Evolutionary conservation across 2,797 vertebrate genomes (phyloP).

Genomic region (Notamacropus eugenii): DNA sequence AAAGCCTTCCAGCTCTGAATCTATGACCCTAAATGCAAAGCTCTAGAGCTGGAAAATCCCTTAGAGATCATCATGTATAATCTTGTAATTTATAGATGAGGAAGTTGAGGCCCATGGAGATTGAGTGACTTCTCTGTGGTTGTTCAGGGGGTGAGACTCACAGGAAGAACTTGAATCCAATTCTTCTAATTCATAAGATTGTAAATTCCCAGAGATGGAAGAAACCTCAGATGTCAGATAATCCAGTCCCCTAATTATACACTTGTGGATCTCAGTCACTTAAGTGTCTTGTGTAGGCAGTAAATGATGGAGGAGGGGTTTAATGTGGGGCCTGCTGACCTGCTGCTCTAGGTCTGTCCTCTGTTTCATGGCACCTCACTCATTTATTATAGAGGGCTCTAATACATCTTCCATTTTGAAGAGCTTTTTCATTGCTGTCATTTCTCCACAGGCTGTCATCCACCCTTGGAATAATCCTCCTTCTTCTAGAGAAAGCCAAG

Average conservation of each 20-base stretch:
- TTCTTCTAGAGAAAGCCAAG: slow-evolving; percentile 65
- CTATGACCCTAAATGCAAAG: neutral
- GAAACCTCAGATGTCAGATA: neutral
- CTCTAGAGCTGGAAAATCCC: neutral
- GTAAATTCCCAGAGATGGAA: neutral
- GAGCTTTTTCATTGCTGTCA: slow-evolving; percentile 22
- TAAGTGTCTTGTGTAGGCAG: neutral
- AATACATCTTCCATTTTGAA: neutral
- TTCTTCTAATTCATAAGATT: neutral
- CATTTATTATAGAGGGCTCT: neutral
- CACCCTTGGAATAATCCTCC: slow-evolving; percentile 15
- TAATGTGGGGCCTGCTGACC: neutral
- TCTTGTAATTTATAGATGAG: neutral
- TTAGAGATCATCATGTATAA: neutral
- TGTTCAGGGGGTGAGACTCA: neutral
- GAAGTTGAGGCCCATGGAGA: neutral
- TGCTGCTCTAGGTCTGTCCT: neutral
- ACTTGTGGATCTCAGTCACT: neutral
- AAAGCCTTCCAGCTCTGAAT: neutral
- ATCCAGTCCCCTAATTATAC: neutral
- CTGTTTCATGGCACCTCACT: neutral
- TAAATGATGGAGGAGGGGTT: neutral
- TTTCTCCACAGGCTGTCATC: slow-evolving; percentile 40
- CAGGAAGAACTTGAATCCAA: neutral
- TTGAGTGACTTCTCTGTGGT: neutral